Percentiles rank a stretch among this genome's conserved stretches.
phyloP scores from a whole-genome alignment of 35 echinoderm and acorn worm species.

The Patiria miniata region DNA sequence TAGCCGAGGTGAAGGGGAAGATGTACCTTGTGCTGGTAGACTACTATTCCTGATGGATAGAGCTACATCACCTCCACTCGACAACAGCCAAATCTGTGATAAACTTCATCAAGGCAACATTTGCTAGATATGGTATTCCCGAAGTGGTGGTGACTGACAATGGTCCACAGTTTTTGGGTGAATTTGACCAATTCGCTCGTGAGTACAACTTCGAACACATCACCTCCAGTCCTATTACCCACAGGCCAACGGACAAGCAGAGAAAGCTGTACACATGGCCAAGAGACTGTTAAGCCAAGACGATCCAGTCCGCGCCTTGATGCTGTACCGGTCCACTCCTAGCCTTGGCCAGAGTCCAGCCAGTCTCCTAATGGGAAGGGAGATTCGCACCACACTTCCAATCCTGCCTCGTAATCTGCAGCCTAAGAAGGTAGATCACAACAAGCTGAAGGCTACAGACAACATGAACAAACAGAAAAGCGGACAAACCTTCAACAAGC shows the following conservation, averaged over 20 bases:
- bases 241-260: slow-evolving; percentile 31
- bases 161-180: background rate
- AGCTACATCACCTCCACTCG: background rate
- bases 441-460: background rate
- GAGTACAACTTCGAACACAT: slow-evolving; percentile 43
- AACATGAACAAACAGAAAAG: background rate
- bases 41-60: background rate
- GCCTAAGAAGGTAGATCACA: background rate
- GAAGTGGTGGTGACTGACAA: slow-evolving; percentile 3
- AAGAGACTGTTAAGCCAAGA: background rate
- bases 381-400: slow-evolving; percentile 1
- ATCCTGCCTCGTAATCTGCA: background rate
- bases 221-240: slow-evolving; percentile 4
- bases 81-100: background rate
- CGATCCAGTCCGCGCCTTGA: background rate
- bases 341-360: background rate
- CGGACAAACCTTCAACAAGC: background rate
- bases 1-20: no score
- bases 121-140: no score
- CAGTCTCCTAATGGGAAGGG: slow-evolving; percentile 8
- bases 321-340: slow-evolving; percentile 37
- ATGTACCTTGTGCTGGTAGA: background rate
- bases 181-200: slow-evolving; percentile 25
- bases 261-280: slow-evolving; percentile 21
- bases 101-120: background rate